Percentiles rank a stretch among this genome's conserved stretches.
Conservation (phyloP, 1,140 invertebrate species). For the Ruditapes philippinarum region DNA sequence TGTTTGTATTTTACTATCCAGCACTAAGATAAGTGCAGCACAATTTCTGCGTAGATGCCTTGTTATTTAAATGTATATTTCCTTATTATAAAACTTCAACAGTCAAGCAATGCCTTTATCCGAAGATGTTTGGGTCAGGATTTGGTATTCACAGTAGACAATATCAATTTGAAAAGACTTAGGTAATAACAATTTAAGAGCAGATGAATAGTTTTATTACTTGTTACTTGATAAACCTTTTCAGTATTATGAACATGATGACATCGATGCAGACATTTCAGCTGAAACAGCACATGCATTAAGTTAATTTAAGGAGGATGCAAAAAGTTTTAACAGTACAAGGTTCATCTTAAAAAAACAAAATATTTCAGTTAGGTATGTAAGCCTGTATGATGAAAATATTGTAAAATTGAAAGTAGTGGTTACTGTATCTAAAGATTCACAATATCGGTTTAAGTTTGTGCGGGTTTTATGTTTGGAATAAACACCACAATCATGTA, state of each 20-base stretch:
- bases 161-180: no score
- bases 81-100: no score
- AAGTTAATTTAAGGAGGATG: background rate
- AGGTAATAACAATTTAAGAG: background rate
- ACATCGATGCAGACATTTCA: background rate
- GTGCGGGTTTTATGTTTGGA: no score
- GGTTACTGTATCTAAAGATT: background rate
- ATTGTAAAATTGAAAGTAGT: background rate
- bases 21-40: no score
- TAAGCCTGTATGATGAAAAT: conserved; percentile 1
- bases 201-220: conserved; percentile 1
- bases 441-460: no score
- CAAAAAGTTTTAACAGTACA: background rate
- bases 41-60: no score
- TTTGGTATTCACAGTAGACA: no score
- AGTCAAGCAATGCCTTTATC: no score
- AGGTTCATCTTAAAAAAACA: background rate
- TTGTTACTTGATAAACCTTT: background rate
- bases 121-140: no score
- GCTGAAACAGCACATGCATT: background rate
- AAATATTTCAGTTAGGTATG: background rate
- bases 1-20: no score
- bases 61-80: no score
- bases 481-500: no score
- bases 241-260: background rate